phyloP scores from a whole-genome alignment of 2,797 vertebrate genomes.

The Vireo griseus region DNA sequence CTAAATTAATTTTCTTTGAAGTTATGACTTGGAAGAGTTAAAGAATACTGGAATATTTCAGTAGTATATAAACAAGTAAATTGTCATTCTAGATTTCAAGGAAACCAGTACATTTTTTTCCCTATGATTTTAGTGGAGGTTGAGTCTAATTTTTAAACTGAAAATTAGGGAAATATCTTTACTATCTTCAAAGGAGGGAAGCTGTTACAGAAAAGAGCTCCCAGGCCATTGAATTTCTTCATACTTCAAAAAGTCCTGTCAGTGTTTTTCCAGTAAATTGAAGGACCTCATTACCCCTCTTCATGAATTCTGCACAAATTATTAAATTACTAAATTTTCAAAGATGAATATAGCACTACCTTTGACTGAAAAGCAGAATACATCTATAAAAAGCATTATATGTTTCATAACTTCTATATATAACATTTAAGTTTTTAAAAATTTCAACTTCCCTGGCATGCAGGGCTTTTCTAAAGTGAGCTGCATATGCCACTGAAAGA shows the following conservation, averaged over 20 bases:
- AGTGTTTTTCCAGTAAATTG: background rate
- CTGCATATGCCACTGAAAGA: background rate
- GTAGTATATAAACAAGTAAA: background rate
- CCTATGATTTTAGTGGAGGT: background rate
- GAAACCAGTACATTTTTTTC: background rate
- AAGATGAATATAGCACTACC: background rate
- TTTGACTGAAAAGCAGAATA: background rate
- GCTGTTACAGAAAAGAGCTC: background rate
- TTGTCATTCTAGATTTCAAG: background rate
- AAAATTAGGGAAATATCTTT: background rate
- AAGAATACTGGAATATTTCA: background rate
- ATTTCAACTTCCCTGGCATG: background rate
- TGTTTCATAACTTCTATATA: background rate
- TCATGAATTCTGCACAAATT: background rate
- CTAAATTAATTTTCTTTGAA: background rate
- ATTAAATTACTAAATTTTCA: background rate
- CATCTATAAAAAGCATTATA: background rate
- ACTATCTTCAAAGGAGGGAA: background rate
- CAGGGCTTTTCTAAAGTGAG: background rate
- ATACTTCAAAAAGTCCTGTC: background rate
- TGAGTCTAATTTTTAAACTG: background rate
- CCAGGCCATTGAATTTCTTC: background rate
- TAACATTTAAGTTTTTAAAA: background rate
- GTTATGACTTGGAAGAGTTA: background rate
- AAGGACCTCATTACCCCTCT: background rate